Conservation (phyloP, 1,140 invertebrate species). For the Choristoneura fumiferana region DNA sequence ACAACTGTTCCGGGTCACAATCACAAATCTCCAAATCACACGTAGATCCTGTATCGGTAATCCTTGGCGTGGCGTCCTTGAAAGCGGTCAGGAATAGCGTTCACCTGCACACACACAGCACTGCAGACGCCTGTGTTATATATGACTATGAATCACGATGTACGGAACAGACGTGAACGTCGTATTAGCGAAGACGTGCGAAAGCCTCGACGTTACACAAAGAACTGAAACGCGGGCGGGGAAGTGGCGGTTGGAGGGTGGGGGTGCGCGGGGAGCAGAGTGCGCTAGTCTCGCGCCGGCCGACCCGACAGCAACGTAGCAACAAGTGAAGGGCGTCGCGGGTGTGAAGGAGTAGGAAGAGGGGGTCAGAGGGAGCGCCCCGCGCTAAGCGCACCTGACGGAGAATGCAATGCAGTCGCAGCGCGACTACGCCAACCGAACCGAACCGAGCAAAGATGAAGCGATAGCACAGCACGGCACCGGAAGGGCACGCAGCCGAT, state of each 20-base stretch:
- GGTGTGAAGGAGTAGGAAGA: constrained; percentile 47
- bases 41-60: constrained; percentile 33
- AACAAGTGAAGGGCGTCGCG: constrained; percentile 72
- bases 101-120: constrained; percentile 60
- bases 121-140: constrained; percentile 47
- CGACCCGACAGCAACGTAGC: constrained; percentile 64
- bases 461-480: background rate
- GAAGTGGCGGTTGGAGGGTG: constrained; percentile 53
- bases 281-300: constrained; percentile 57
- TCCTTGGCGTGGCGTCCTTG: constrained; percentile 40
- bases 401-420: constrained; percentile 37
- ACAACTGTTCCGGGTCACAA: constrained; percentile 43
- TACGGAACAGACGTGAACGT: constrained; percentile 41
- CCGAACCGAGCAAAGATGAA: too few relatives aligned
- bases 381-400: constrained; percentile 63
- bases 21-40: constrained; percentile 55
- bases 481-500: constrained; percentile 12
- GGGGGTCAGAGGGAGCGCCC: constrained; percentile 38
- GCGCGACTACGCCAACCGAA: background rate
- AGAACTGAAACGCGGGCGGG: constrained; percentile 72
- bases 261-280: constrained; percentile 42
- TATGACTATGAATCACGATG: constrained; percentile 52
- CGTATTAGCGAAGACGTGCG: constrained; percentile 48
- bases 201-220: constrained; percentile 64
- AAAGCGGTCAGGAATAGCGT: constrained; percentile 53